A percentile compares a stretch with the other conserved stretches of the same genome.
These are phyloP conservation scores for Hyperoplus immaculatus DNA, from an alignment of 2,797 vertebrate genomes.

Conservation along the genomic window DNA sequence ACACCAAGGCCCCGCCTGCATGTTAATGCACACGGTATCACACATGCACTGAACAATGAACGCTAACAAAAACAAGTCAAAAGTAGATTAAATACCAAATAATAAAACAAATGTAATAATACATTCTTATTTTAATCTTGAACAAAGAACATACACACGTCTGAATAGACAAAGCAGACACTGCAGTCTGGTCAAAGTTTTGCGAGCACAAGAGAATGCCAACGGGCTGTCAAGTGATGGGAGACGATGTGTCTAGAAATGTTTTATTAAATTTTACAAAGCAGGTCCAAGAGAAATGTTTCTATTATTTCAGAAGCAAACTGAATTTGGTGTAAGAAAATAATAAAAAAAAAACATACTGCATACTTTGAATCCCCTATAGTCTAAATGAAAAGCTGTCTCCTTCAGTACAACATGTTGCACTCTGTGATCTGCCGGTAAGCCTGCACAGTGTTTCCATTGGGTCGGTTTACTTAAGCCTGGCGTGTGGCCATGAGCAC, in stretches of 20 bases:
- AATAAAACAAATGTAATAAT: constrained; percentile 1
- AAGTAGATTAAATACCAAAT: constrained; percentile 13
- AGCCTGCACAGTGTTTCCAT: constrained; percentile 76
- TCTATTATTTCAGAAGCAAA: background rate
- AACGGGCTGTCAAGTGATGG: constrained; percentile 40
- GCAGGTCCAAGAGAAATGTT: constrained; percentile 15
- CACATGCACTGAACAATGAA: constrained; percentile 26
- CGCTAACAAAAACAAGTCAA: constrained; percentile 29
- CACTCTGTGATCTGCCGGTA: constrained; percentile 56
- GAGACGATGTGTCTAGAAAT: constrained; percentile 44
- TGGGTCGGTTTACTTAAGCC: constrained; percentile 76
- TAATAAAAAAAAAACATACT: background rate
- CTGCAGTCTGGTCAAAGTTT: constrained; percentile 5
- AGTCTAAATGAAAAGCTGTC: constrained; percentile 30
- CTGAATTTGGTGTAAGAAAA: too few species aligned
- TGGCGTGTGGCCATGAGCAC: constrained; percentile 67
- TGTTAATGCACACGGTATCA: constrained; percentile 14
- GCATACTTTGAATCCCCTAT: background rate
- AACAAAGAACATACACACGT: background rate
- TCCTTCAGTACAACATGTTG: constrained; percentile 24
- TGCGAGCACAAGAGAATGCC: constrained; percentile 10
- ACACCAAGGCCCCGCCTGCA: constrained; percentile 22
- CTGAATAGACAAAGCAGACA: background rate
- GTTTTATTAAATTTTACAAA: constrained; percentile 27
- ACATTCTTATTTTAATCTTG: background rate